Percentiles rank a stretch among this genome's conserved stretches.
These are phyloP conservation scores for Sander lucioperca DNA, from an alignment of 2,113 vertebrate genomes.

Conservation along the genomic window DNA sequence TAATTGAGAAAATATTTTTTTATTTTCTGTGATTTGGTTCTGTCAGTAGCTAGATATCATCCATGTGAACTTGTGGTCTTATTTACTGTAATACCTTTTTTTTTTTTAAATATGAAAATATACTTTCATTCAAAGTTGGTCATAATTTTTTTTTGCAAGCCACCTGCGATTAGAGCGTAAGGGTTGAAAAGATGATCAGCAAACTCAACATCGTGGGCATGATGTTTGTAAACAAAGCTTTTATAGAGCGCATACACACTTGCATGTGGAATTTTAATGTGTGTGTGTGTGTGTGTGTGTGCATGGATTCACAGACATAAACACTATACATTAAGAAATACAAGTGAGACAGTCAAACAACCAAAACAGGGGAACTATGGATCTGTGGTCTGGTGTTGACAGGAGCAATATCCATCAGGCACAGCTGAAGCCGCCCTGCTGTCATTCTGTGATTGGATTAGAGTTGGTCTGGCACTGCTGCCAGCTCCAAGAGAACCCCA, in stretches of 20 bases:
- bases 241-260: not conserved
- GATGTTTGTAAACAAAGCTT: not conserved
- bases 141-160: not conserved
- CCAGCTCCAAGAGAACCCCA: slow-evolving; percentile 62
- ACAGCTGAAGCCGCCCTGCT: slow-evolving; percentile 60
- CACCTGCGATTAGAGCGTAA: not conserved
- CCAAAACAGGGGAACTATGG: slow-evolving; percentile 11
- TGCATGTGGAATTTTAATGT: not conserved
- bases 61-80: not conserved
- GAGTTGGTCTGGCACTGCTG: slow-evolving; percentile 42
- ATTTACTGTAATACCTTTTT: not conserved
- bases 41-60: not conserved
- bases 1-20: not conserved
- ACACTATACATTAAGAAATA: slow-evolving; percentile 21
- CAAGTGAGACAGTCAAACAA: slow-evolving; percentile 25
- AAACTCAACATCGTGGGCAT: slow-evolving; percentile 51
- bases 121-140: not conserved
- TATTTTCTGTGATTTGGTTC: not conserved
- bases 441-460: slow-evolving; percentile 73
- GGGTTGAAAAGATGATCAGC: not conserved
- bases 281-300: not conserved
- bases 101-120: not conserved
- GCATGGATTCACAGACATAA: not conserved
- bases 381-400: slow-evolving; percentile 59
- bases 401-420: slow-evolving; percentile 68